Evolutionary conservation across 2,113 vertebrate species (phyloP).

Genomic region (Hippocampus guttulatus): DNA sequence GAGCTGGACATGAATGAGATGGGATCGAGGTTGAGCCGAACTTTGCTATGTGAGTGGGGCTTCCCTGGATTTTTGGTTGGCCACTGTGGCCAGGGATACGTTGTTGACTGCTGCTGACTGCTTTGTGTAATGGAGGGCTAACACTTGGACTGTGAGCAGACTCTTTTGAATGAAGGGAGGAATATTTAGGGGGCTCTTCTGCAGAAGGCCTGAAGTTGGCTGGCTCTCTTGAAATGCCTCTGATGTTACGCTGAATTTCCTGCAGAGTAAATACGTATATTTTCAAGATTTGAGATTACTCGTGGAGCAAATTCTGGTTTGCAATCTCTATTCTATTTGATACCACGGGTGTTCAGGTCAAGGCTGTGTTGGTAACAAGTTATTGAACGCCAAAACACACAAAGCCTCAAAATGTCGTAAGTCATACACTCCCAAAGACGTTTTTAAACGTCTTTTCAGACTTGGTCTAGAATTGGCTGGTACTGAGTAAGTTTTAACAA

Average conservation of each 20-base stretch:
- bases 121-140: constrained; percentile 28
- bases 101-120: constrained; percentile 27
- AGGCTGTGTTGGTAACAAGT: too few species aligned
- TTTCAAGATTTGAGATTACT: background rate
- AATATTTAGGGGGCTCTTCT: constrained; percentile 30
- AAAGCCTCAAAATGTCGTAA: background rate
- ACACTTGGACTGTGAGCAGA: constrained; percentile 36
- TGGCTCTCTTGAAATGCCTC: constrained; percentile 43
- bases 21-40: constrained; percentile 16
- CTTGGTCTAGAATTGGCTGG: too few species aligned
- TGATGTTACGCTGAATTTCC: constrained; percentile 55
- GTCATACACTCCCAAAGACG: too few species aligned
- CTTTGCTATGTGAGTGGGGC: constrained; percentile 24
- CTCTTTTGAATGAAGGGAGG: constrained; percentile 34
- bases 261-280: constrained; percentile 29
- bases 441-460: too few species aligned
- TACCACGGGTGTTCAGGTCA: background rate
- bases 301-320: background rate
- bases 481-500: too few species aligned
- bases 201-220: constrained; percentile 23
- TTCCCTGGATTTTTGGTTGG: constrained; percentile 43
- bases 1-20: constrained; percentile 26
- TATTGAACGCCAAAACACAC: background rate
- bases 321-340: background rate
- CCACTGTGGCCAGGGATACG: constrained; percentile 31